A percentile compares a stretch with the other conserved stretches of the same genome.
Evolutionary conservation across 2,797 vertebrate genomes (phyloP).

Genomic region (Mycteria americana): DNA sequence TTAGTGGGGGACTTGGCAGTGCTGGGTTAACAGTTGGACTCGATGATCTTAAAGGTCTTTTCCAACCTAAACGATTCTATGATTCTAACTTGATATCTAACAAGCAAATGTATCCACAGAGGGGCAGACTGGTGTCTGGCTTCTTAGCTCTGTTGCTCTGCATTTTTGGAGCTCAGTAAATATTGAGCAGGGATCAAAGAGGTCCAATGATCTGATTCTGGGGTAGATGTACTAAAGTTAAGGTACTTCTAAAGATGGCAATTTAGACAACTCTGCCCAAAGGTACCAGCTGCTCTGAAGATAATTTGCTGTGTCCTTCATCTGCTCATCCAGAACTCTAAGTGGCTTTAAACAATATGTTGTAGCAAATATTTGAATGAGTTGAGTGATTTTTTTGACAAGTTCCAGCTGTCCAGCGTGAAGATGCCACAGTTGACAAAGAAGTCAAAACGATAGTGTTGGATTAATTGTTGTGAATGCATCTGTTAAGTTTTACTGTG

Average conservation of each 20-base stretch:
- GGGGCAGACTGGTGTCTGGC: neutral
- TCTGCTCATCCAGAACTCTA: neutral
- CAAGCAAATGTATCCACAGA: neutral
- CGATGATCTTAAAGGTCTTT: too few relatives aligned
- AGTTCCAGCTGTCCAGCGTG: neutral
- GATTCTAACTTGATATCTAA: neutral
- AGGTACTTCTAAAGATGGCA: neutral
- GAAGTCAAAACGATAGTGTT: neutral
- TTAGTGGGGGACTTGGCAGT: too few relatives aligned
- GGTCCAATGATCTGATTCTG: neutral
- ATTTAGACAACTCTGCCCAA: neutral
- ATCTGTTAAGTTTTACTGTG: neutral
- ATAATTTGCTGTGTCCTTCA: neutral
- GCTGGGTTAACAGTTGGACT: too few relatives aligned
- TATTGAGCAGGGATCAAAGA: neutral
- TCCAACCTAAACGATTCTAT: too few relatives aligned
- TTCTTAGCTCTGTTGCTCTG: neutral
- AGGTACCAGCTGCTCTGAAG: conserved; percentile 5
- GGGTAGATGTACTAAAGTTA: neutral
- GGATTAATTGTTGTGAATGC: neutral
- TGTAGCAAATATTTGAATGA: neutral
- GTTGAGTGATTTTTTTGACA: neutral
- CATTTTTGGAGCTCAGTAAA: neutral
- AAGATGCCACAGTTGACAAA: neutral
- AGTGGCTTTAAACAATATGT: neutral